Conservation (phyloP, 1,140 invertebrate genomes). For the Rhagoletis zephyria region DNA sequence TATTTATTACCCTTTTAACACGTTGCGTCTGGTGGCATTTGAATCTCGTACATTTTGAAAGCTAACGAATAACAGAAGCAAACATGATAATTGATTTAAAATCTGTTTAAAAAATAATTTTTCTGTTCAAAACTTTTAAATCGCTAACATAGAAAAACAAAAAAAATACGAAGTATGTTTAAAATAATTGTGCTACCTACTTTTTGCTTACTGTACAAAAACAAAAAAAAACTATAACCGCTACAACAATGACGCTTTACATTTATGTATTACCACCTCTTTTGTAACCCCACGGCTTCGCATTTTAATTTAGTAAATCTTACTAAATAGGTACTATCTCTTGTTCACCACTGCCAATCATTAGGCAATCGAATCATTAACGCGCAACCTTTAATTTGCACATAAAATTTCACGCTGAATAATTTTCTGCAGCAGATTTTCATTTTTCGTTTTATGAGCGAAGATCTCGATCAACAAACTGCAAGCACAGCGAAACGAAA, state of each 20-base stretch:
- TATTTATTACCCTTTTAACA: too few species aligned
- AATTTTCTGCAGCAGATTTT: neutral
- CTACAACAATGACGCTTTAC: too few species aligned
- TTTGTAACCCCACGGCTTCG: neutral
- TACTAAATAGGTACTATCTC: neutral
- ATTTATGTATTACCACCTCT: neutral
- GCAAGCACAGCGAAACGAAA: neutral
- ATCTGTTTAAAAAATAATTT: too few species aligned
- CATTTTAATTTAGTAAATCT: neutral
- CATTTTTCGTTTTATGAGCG: neutral
- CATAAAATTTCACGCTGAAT: constrained; percentile 13
- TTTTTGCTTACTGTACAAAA: neutral
- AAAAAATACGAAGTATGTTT: too few species aligned
- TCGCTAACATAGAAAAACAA: too few species aligned
- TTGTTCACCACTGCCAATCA: constrained; percentile 8
- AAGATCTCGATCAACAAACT: neutral
- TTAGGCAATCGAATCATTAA: constrained; percentile 26
- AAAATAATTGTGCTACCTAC: too few species aligned
- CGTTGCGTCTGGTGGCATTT: too few species aligned
- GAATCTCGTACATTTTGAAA: too few species aligned
- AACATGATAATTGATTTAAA: too few species aligned
- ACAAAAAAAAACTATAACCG: neutral
- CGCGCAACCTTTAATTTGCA: constrained; percentile 36
- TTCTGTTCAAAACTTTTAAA: too few species aligned
- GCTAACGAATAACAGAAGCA: too few species aligned